Evolutionary conservation across 2,888 invertebrate genomes (phyloP), one percentile per base, ranked within the genome.

Genomic region (Helleia helle): DNA sequence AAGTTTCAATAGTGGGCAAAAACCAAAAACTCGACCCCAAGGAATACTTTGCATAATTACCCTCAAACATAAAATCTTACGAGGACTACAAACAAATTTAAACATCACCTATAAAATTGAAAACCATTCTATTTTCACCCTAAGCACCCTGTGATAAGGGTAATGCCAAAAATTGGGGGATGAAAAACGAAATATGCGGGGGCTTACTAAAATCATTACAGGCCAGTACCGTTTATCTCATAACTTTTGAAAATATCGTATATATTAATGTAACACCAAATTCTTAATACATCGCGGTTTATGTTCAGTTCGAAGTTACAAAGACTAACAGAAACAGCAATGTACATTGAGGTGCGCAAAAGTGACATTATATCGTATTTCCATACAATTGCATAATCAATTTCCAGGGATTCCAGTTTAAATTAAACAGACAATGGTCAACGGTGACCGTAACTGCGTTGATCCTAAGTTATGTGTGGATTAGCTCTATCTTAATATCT

Each of bases 351-450:
- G 9, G 17, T 6, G 1, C 7, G 1, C 6, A 7, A 28, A 7
- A 4, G 36, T 15, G 26, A 14, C 11, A 9, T 11, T 11, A 0
- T 28, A n/a, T n/a, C 12, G 15, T 39, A 38, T 44, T 50, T 50
- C 55, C 59, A 59, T 62, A 66, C 65, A 38, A 44, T 38, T 36
- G 29, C 68, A 70, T 74, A 81, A 79, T 81, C 75, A 80, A 80
- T 83, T 79, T 54, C 45, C 36, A 44, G 51, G 47, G 43, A 46
- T 59, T 59, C 62, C 71, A 65, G 76, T 77, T 79, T 81, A 81
- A 84, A 73, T 84, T 81, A 81, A 81, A 77, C 71, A 71, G 81
- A 83, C 81, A 81, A 80, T 80, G 83, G 83, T 81, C 81, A 81
- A 72, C 55, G 65, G 61, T 56, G 65, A 64, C 59, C 64, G 71